Evolutionary conservation across 1,140 invertebrate species (phyloP), one percentile per base, ranked within the genome.

Genomic region (Brachionus koreanus): DNA sequence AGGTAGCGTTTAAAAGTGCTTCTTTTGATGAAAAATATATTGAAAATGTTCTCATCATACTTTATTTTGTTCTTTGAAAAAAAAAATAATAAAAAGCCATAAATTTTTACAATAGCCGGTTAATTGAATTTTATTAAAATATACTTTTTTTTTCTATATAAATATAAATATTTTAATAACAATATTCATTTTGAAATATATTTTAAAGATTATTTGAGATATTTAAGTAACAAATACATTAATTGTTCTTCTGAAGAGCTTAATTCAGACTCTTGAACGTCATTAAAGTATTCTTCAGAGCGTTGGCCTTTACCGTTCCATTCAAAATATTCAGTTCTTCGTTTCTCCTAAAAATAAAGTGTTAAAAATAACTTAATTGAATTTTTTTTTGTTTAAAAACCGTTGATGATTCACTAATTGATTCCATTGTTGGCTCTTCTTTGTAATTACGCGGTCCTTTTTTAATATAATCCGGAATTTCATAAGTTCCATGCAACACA

Each of bases 401-500:
- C 16, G 49, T 57, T 5, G 49, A 23, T 57, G 49, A 57, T 67
- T 67, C 29, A 67, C 12, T n/a, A 35, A n/a, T 67, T 10, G 16
- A 13, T 67, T 33, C 29, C 1, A n/a, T 37, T 12, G 5, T 12
- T 16, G 33, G 9, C 29, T 43, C 39, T 23, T 74, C 76, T 49
- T 61, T 49, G 49, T 79, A 79, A 19, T 61, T 63, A 5, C 76
- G 46, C 19, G 76, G 49, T 35, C 76, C 76, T 35, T 79, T 61
- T 65, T 79, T 79, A 7, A 57, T 57, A 29, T 79, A 79, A 10
- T 82, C 79, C 2, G 82, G 82, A 29, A 37, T 42, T 19, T 82
- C 67, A 33, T 52, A 35, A 23, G 82, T 82, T 52, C 82, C 82
- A 42, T 82, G 82, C 7, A 82, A 37, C 2, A 82, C 65, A 10